A percentile compares a stretch with the other conserved stretches of the same genome.
phyloP scores from a whole-genome alignment of 2,797 vertebrate genomes.

The Coracias cyanogaster region DNA sequence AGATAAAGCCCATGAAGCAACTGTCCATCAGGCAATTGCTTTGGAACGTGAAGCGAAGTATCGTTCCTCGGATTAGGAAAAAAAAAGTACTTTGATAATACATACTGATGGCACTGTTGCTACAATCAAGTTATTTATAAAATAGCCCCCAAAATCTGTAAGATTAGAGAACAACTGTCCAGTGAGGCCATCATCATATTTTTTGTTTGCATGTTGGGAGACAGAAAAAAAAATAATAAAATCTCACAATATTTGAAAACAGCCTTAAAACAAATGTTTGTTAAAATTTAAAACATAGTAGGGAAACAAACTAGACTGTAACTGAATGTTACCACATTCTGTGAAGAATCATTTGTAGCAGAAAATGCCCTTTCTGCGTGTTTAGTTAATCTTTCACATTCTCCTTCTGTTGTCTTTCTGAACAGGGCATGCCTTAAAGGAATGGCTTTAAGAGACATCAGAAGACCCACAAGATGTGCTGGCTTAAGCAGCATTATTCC shows the following conservation, averaged over 20 bases:
- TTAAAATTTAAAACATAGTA: not conserved
- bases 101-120: not conserved
- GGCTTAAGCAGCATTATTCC: not conserved
- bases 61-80: not conserved
- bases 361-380: not conserved
- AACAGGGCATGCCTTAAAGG: not conserved
- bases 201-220: not conserved
- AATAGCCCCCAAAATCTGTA: not conserved
- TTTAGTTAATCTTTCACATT: not conserved
- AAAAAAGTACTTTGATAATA: not conserved
- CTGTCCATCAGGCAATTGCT: not conserved
- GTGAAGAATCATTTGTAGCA: not conserved
- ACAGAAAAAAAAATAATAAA: not conserved
- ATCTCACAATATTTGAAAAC: not conserved
- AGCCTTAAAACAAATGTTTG: not conserved
- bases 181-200: not conserved
- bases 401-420: not conserved
- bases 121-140: not conserved
- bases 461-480: not conserved
- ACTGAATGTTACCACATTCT: not conserved
- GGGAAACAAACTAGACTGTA: not conserved
- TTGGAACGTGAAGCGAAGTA: not conserved
- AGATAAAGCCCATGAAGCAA: not conserved
- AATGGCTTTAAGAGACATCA: not conserved
- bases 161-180: not conserved